A percentile compares a stretch with the other conserved stretches of the same genome.
Evolutionary conservation across 2,797 vertebrate genomes (phyloP).

Genomic region (Mycteria americana): DNA sequence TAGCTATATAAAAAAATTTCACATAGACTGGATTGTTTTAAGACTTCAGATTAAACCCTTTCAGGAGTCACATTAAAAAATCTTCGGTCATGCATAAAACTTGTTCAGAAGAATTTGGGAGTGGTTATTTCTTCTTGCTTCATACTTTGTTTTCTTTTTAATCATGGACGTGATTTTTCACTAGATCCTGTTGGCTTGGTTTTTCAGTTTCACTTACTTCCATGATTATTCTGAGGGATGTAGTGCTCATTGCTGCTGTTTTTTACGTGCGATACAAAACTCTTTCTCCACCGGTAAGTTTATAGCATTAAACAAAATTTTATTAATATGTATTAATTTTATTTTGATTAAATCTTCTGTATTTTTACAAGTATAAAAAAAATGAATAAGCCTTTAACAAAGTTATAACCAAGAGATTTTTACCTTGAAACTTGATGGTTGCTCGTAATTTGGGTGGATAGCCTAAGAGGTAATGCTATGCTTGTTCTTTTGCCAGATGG

Average conservation of each 20-base stretch:
- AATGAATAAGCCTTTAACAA: neutral
- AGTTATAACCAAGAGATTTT: neutral
- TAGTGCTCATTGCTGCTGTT: conserved; percentile 90
- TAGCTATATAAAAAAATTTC: neutral
- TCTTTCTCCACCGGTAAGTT: conserved; percentile 92
- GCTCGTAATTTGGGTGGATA: neutral
- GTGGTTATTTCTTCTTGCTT: neutral
- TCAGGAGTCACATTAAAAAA: neutral
- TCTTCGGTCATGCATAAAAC: rapidly evolving
- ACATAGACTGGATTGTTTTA: neutral
- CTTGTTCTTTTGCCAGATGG: neutral
- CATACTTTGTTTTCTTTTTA: neutral
- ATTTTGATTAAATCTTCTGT: neutral
- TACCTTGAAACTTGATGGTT: neutral
- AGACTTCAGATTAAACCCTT: neutral
- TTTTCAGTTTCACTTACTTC: conserved; percentile 88
- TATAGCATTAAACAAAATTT: neutral
- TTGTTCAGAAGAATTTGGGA: neutral
- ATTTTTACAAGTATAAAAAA: neutral
- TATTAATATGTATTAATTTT: rapidly evolving
- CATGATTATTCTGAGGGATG: conserved; percentile 89
- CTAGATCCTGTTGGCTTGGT: neutral
- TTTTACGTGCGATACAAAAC: conserved; percentile 98
- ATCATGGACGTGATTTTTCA: neutral
- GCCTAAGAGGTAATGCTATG: neutral